Evolutionary conservation across 2,113 vertebrate genomes (phyloP), one percentile per base, ranked within the genome.

Genomic region (Leucopternis melanops): DNA sequence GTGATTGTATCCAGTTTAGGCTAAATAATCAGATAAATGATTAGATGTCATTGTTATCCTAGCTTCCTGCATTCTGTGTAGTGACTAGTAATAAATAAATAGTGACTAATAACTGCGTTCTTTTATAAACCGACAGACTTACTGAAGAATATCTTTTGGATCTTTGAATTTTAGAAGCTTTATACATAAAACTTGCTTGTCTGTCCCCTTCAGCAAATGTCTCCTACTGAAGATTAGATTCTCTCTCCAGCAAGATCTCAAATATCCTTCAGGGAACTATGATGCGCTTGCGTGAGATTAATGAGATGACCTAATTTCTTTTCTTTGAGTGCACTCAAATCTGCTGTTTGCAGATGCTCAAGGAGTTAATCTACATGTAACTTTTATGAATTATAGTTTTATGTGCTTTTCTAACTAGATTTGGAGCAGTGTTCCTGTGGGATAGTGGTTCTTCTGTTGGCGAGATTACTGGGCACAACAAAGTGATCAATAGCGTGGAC

Each of bases 401-500:
- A 32, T 95, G 31, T 95, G 71, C 36, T 88, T 96, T 73, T 72
- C 63, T 86, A 14, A 96, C 90, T 71, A 99, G 99, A 95, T 99
- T 99, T 7, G 99, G 98, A 32, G 98, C 99, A 1, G 99, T 99
- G 87, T 99, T 99, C 97, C 97, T 99, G 71, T 99, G 99, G 99
- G 99, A 99, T 96, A 98, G 98, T 10, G 99, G 99, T 38, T 99
- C 99, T 27, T 99, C 99, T 1, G 99, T 99, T 57, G 99, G 99
- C 0, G 99, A 99, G 47, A 96, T 99, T 65, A 97, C 98, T 1
- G 99, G 99, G 36, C 99, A 99, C 97, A 98, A 98, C 92, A 99
- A 99, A 96, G 92, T 98, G 90, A 99, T 99, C 97, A 99, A 99
- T 98, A 99, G 98, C 0, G 99, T 99, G 74, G 99, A 99, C 97